Conservation (phyloP, 2,888 invertebrate species). For the Eupithecia dodoneata region DNA sequence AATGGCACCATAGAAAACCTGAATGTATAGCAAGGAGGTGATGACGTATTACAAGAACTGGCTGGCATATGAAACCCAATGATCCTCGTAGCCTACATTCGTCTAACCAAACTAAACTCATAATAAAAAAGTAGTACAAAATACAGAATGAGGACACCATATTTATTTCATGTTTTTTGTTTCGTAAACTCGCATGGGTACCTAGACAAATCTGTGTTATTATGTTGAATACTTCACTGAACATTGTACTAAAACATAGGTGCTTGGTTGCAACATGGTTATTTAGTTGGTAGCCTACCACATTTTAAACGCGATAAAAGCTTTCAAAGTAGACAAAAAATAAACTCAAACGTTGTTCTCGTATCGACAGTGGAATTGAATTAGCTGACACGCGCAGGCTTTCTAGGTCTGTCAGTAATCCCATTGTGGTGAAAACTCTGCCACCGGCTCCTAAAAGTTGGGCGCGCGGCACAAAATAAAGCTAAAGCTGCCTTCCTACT, state of each 20-base stretch:
- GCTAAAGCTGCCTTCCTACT: slow-evolving; percentile 49
- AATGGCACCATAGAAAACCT: no score
- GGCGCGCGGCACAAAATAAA: slow-evolving; percentile 59
- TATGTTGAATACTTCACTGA: not conserved
- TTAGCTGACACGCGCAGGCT: slow-evolving; percentile 67
- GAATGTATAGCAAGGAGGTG: no score
- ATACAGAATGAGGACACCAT: not conserved
- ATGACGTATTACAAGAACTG: no score
- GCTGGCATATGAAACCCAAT: no score
- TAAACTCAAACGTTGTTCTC: slow-evolving; percentile 48
- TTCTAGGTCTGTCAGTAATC: slow-evolving; percentile 74
- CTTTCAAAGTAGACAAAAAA: slow-evolving; percentile 44
- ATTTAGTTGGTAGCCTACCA: not conserved
- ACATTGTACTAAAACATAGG: not conserved
- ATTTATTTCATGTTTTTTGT: not conserved
- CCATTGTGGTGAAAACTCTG: slow-evolving; percentile 72
- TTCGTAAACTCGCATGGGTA: not conserved
- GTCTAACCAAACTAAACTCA: no score
- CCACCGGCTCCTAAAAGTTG: slow-evolving; percentile 71
- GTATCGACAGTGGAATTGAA: slow-evolving; percentile 70
- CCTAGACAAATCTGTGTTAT: not conserved
- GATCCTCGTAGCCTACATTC: no score
- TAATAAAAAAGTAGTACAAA: not conserved
- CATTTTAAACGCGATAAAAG: slow-evolving; percentile 25
- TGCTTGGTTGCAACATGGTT: not conserved